Conservation (phyloP, 1,140 invertebrate species). For the Drosophila aff. region DNA sequence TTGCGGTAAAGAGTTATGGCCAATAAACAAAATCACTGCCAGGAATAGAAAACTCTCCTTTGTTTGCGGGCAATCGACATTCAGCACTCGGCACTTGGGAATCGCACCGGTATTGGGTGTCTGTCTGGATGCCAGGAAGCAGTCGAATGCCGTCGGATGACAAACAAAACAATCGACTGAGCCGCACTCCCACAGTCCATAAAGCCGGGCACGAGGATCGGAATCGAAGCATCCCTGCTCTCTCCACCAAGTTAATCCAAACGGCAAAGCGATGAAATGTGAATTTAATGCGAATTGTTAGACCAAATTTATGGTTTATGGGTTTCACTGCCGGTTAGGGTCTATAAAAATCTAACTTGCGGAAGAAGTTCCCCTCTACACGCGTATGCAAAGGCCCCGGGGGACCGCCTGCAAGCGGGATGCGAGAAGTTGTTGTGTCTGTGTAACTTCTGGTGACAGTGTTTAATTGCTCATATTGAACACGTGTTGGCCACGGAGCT, state of each 20-base stretch:
- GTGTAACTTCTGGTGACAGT: constrained; percentile 75
- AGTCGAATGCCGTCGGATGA: constrained; percentile 14
- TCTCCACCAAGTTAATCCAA: constrained; percentile 45
- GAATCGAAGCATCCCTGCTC: constrained; percentile 9
- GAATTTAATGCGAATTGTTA: constrained; percentile 79
- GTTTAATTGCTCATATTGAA: constrained; percentile 83
- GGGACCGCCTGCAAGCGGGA: neutral
- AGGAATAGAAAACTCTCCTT: constrained; percentile 54
- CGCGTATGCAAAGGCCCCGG: constrained; percentile 34
- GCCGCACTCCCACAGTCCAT: constrained; percentile 40
- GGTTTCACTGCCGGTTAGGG: constrained; percentile 20
- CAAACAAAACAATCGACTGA: constrained; percentile 56
- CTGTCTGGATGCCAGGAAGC: constrained; percentile 7
- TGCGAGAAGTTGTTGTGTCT: constrained; percentile 44
- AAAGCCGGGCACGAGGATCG: constrained; percentile 44
- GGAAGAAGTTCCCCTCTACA: constrained; percentile 14
- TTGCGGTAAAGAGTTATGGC: constrained; percentile 80
- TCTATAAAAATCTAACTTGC: constrained; percentile 35
- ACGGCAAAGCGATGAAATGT: constrained; percentile 68
- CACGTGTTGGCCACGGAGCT: constrained; percentile 63
- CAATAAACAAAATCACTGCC: constrained; percentile 80
- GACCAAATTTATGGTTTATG: constrained; percentile 67
- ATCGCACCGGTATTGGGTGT: constrained; percentile 30
- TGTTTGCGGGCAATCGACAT: constrained; percentile 54
- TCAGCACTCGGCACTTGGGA: constrained; percentile 44